Evolutionary conservation across 2,797 vertebrate genomes (phyloP), one percentile per base, ranked within the genome.

Genomic region (Enteromius thamalakanensis): DNA sequence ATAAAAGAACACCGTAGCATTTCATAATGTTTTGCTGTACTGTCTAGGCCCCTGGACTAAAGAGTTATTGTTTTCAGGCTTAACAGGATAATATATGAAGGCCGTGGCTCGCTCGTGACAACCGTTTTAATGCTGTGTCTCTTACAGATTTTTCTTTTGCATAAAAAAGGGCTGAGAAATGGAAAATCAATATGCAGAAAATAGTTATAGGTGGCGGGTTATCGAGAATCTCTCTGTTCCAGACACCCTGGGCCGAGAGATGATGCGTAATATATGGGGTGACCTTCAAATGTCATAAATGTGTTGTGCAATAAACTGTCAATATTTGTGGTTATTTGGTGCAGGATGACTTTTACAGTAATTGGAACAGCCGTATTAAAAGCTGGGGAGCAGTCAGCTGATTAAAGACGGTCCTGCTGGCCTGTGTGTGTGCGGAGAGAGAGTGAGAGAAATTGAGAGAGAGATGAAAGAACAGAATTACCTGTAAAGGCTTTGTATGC

Each of bases 241-340:
- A 95, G 95, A 95, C 96, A 95, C 94, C 95, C 96, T 95, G 94
- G 95, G 94, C 86, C 95, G 97, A 96, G 96, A 95, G 95, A 95
- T 94, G 96, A 95, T 95, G 96, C 96, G 95, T 97, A 96, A 97
- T 98, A 97, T 98, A 97, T 95, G 95, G 95, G 95, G 95, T 98
- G 97, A 99, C 98, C 98, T 99, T 99, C 98, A 99, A 98, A 99
- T 99, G 98, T 97, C 98, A 99, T 97, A 97, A 96, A 96, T 97
- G 97, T 96, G 91, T 98, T 96, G 96, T 97, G 97, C 97, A 97
- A 97, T 99, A 99, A 99, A 99, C 97, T 99, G 98, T 99, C 98
- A 99, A 99, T 99, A 99, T 99, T 99, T 99, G 97, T 97, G 97
- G 97, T 97, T 98, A 97, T 97, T 96, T 96, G 97, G 95, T 94